Evolutionary conservation across 2,888 invertebrate genomes (phyloP).

Genomic region (Lasioglossum malachurum): DNA sequence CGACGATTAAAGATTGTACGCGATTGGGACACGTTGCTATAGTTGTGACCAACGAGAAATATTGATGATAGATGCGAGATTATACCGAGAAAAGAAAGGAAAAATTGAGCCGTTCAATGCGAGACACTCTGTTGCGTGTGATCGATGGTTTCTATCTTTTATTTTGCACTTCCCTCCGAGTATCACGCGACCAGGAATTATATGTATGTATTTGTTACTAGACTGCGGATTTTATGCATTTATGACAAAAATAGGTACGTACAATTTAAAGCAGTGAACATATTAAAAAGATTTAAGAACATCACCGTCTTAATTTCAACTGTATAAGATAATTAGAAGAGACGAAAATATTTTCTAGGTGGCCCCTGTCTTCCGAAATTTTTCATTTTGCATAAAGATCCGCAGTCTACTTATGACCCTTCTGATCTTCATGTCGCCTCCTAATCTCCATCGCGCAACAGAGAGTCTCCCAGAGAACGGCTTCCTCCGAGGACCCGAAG

Average conservation of each 20-base stretch:
- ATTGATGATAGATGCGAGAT: constrained; percentile 15
- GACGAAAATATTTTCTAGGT: too few species aligned
- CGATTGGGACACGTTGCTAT: constrained; percentile 6
- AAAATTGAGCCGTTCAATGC: background rate
- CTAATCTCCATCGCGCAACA: background rate
- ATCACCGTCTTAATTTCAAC: too few species aligned
- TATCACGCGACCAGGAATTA: background rate
- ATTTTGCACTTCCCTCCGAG: background rate
- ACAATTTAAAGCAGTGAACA: too few species aligned
- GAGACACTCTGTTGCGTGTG: background rate
- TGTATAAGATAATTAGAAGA: too few species aligned
- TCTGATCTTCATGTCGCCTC: background rate
- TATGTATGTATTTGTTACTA: too few species aligned
- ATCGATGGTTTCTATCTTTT: background rate
- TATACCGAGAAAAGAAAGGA: constrained; percentile 16
- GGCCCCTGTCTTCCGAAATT: too few species aligned
- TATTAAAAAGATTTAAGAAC: too few species aligned
- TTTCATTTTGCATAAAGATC: too few species aligned
- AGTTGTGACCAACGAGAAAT: constrained; percentile 28
- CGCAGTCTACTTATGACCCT: background rate
- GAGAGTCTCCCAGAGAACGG: constrained; percentile 1
- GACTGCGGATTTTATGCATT: too few species aligned
- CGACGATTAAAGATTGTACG: constrained; percentile 18
- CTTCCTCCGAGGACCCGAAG: background rate
- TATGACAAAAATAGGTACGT: too few species aligned